A percentile compares a stretch with the other conserved stretches of the same genome.
Conservation (phyloP, 1,140 invertebrate genomes). For the Aphelenchoides fujianensis region DNA sequence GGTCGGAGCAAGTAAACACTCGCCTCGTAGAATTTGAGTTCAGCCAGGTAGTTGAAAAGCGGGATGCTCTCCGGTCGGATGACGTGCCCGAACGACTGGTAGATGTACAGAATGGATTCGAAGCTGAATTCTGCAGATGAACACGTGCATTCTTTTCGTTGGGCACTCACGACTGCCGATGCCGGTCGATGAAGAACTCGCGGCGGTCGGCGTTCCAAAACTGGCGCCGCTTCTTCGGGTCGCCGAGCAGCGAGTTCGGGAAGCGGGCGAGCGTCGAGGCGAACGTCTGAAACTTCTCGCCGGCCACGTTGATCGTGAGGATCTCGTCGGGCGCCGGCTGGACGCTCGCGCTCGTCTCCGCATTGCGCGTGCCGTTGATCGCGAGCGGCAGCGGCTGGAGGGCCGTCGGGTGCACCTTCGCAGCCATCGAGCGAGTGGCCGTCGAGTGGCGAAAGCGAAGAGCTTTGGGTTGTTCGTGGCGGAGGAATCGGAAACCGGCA, state of each 20-base stretch:
- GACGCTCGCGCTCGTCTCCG: too few species aligned
- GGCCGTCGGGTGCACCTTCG: too few species aligned
- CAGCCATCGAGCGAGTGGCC: too few species aligned
- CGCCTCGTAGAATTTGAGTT: constrained; percentile 1
- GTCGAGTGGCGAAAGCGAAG: too few species aligned
- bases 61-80: neutral
- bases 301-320: neutral
- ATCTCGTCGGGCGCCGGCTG: neutral
- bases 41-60: neutral
- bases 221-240: neutral
- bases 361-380: too few species aligned
- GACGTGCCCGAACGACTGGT: neutral
- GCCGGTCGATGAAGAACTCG: neutral
- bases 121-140: too few species aligned
- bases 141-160: too few species aligned
- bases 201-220: neutral
- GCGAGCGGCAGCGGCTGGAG: too few species aligned
- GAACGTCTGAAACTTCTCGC: neutral
- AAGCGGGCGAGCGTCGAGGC: neutral
- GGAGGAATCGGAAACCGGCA: too few species aligned
- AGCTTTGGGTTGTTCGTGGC: too few species aligned
- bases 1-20: neutral
- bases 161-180: too few species aligned
- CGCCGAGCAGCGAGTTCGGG: neutral
- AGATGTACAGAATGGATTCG: constrained; percentile 11